Evolutionary conservation across 2,113 vertebrate genomes (phyloP).

Genomic region (Daubentonia madagascariensis): DNA sequence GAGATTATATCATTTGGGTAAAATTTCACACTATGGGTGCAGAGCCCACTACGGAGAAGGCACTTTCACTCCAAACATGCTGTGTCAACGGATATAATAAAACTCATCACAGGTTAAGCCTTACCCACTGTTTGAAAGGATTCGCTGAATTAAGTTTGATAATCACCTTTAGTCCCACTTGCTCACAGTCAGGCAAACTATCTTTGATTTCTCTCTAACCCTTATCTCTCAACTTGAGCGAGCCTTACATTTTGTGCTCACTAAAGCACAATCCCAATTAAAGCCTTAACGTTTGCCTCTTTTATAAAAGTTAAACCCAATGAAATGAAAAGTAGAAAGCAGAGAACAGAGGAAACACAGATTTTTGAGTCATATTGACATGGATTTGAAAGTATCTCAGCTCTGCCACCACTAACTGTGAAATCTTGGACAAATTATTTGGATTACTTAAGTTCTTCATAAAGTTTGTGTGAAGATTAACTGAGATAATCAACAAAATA

Average conservation of each 20-base stretch:
- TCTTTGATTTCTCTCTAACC: not conserved
- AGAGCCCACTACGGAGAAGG: not conserved
- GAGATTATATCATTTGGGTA: not conserved
- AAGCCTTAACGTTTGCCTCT: not conserved
- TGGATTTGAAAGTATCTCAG: not conserved
- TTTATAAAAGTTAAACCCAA: not conserved
- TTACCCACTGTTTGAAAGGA: not conserved
- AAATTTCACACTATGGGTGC: not conserved
- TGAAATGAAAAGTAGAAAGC: not conserved
- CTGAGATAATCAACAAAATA: not conserved
- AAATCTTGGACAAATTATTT: not conserved
- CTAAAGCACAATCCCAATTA: not conserved
- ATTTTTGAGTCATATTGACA: not conserved
- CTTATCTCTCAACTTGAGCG: not conserved
- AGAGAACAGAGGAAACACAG: not conserved
- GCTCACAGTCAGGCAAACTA: not conserved
- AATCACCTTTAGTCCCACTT: not conserved
- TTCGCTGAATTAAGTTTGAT: not conserved
- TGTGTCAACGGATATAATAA: not conserved
- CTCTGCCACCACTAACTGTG: not conserved
- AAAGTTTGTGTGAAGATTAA: not conserved
- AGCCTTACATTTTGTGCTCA: not conserved
- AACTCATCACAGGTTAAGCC: not conserved
- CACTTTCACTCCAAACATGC: not conserved
- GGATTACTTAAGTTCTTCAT: not conserved